A percentile compares a stretch with the other conserved stretches of the same genome.
phyloP scores from a whole-genome alignment of 2,113 vertebrate genomes.

The Tachysurus fulvidraco region DNA sequence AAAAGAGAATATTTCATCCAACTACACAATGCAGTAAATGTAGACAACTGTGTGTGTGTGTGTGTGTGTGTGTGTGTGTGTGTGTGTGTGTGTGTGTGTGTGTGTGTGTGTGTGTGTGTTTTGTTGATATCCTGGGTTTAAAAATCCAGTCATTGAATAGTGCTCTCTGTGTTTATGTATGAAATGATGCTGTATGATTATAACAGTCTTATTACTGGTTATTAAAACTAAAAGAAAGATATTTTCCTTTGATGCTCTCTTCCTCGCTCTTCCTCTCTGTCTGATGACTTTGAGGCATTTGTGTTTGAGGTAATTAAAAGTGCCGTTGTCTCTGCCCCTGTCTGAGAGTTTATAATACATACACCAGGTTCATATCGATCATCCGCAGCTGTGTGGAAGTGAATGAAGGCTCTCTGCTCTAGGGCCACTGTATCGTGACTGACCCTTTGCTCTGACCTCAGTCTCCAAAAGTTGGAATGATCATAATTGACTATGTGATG shows the following conservation, averaged over 20 bases:
- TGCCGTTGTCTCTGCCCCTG: background rate
- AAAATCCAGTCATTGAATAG: background rate
- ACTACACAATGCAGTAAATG: background rate
- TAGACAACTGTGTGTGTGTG: constrained; percentile 12
- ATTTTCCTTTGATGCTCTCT: background rate
- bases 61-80: background rate
- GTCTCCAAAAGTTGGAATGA: no score
- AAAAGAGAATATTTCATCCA: background rate
- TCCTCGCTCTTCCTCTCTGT: background rate
- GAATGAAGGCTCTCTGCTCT: no score
- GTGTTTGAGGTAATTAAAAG: background rate
- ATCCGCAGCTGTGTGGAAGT: background rate
- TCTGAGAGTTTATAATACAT: background rate
- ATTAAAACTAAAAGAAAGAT: background rate
- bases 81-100: constrained; percentile 15
- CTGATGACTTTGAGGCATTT: background rate
- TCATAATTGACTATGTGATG: no score
- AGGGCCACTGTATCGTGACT: no score
- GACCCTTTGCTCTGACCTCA: no score
- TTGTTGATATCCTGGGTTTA: background rate
- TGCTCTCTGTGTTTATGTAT: background rate
- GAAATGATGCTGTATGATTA: background rate
- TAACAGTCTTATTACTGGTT: background rate
- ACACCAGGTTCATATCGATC: no score
- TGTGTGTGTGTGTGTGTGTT: constrained; percentile 20